Conservation (phyloP, 2,888 invertebrate genomes). For the Cerastis leucographa region DNA sequence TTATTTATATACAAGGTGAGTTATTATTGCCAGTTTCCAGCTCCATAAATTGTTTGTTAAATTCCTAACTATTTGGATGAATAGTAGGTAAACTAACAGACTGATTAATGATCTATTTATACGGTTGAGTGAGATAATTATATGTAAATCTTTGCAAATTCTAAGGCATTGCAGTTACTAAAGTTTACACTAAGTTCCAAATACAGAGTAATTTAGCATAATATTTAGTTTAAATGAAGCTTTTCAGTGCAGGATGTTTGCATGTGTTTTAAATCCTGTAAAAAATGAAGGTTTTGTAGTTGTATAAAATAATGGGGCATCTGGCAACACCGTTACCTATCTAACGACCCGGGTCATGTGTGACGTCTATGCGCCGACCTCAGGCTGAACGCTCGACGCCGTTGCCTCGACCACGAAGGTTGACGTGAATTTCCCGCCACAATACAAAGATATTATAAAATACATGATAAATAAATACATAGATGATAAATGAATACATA, state of each 20-base stretch:
- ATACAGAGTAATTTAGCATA: conserved; percentile 16
- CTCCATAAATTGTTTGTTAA: conserved; percentile 2
- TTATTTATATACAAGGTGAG: conserved; percentile 1
- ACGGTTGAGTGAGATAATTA: conserved; percentile 1
- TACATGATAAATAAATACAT: too few species aligned
- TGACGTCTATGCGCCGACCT: conserved; percentile 84
- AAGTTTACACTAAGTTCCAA: conserved; percentile 14
- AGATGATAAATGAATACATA: too few species aligned
- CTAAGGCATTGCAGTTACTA: background rate
- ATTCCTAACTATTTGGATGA: background rate
- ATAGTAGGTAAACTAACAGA: background rate
- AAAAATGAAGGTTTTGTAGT: conserved; percentile 52
- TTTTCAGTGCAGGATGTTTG: conserved; percentile 19
- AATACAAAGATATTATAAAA: conserved; percentile 59
- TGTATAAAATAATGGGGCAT: conserved; percentile 50
- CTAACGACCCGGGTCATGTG: conserved; percentile 81
- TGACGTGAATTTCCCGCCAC: conserved; percentile 73
- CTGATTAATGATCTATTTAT: conserved; percentile 4
- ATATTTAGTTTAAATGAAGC: conserved; percentile 27
- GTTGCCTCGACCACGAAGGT: conserved; percentile 75
- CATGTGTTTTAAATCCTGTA: conserved; percentile 29
- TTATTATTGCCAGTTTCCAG: background rate
- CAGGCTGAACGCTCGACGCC: conserved; percentile 65
- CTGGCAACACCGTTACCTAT: conserved; percentile 68
- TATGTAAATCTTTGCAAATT: conserved; percentile 6